Percentiles rank a stretch among this genome's conserved stretches.
Conservation (phyloP, 2,113 vertebrate genomes). For the Setophaga petechia region DNA sequence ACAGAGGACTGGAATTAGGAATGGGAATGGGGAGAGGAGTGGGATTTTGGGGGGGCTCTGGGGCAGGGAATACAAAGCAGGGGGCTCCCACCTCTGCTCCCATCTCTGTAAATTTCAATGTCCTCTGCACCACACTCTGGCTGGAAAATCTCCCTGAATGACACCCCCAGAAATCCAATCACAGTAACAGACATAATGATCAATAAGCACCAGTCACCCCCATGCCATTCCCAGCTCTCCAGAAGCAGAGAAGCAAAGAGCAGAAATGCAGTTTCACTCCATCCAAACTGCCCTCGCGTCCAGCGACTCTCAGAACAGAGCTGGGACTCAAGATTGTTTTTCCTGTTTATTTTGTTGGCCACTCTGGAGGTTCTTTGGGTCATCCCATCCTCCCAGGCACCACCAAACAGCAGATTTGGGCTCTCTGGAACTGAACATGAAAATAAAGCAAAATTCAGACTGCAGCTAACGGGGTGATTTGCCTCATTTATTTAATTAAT, state of each 20-base stretch:
- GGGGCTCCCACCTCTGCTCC: neutral
- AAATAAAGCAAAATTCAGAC: neutral
- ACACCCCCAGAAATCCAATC: neutral
- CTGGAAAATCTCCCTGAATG: neutral
- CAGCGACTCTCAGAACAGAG: neutral
- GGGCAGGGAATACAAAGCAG: neutral
- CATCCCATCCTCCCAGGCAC: neutral
- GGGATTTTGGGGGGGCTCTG: rapidly evolving
- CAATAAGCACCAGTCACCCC: neutral
- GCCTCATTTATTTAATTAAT: neutral
- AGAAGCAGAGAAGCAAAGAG: neutral
- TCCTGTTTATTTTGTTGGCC: neutral
- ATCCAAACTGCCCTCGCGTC: neutral
- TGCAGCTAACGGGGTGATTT: rapidly evolving
- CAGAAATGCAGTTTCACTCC: neutral
- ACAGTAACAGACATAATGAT: rapidly evolving
- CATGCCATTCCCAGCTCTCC: neutral
- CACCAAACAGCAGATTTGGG: neutral
- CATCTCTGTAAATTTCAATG: neutral
- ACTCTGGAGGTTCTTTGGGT: neutral
- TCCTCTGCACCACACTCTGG: neutral
- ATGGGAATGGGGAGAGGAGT: neutral
- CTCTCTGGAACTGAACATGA: neutral
- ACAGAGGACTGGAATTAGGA: neutral
- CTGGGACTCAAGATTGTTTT: neutral